A percentile compares a stretch with the other conserved stretches of the same genome.
phyloP scores from a whole-genome alignment of 2,113 vertebrate species.

The Illadopsis cleaveri region DNA sequence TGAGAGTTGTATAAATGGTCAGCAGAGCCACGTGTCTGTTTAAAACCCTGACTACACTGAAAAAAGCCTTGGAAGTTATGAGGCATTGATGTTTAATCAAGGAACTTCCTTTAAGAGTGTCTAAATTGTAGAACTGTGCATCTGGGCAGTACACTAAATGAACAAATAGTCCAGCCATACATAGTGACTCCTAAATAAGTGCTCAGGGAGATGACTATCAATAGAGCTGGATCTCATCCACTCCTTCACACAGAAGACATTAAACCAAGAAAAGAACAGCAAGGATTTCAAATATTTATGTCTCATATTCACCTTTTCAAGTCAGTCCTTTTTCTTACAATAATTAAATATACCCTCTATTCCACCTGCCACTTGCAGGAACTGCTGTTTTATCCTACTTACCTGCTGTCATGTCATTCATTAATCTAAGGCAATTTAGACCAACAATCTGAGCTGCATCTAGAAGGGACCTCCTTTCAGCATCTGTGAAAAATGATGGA shows the following conservation, averaged over 20 bases:
- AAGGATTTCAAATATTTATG: background rate
- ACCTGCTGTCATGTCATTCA: conserved; percentile 87
- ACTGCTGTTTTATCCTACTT: background rate
- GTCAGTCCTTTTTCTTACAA: background rate
- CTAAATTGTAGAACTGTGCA: background rate
- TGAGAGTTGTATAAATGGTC: background rate
- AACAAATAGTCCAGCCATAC: background rate
- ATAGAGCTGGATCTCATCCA: background rate
- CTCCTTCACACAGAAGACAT: background rate
- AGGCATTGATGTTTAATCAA: background rate
- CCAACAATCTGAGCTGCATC: conserved; percentile 83
- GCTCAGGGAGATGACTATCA: background rate
- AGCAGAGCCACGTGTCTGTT: background rate
- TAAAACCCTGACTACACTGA: background rate
- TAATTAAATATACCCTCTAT: background rate
- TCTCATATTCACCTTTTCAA: background rate
- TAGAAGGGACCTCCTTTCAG: conserved; percentile 81
- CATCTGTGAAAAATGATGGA: conserved; percentile 84
- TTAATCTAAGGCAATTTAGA: conserved; percentile 80
- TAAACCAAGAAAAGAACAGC: background rate
- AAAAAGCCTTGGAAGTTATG: background rate
- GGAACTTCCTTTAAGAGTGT: background rate
- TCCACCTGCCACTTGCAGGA: background rate
- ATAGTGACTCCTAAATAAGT: background rate
- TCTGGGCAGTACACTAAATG: background rate